These are phyloP conservation scores for Lycocerus yunnanus DNA, from an alignment of 2,888 invertebrate species.

Conservation along the genomic window DNA sequence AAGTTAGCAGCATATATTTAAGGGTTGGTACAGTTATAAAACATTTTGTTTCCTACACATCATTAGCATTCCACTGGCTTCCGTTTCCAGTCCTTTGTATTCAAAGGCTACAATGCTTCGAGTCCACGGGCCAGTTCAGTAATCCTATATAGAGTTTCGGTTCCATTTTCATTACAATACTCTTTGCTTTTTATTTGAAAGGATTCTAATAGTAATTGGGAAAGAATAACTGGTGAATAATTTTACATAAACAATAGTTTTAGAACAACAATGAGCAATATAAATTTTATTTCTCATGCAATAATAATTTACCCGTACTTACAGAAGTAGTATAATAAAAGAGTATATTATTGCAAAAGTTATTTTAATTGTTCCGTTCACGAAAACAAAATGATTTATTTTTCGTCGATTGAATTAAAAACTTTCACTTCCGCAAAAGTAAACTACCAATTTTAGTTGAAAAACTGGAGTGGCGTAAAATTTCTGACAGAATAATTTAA, in stretches of 20 bases:
- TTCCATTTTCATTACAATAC: slow-evolving; percentile 38
- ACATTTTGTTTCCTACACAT: slow-evolving; percentile 29
- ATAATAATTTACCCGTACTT: background rate
- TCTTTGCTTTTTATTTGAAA: slow-evolving; percentile 36
- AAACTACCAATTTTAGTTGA: slow-evolving; percentile 11
- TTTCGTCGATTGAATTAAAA: slow-evolving; percentile 14
- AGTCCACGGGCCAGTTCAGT: slow-evolving; percentile 40
- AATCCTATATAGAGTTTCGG: slow-evolving; percentile 42
- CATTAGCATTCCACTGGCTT: slow-evolving; percentile 31
- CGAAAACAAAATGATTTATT: background rate
- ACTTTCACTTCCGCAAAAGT: slow-evolving; percentile 10
- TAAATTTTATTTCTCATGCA: background rate
- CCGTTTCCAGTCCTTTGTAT: slow-evolving; percentile 36
- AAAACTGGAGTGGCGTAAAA: slow-evolving; percentile 12
- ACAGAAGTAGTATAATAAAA: background rate
- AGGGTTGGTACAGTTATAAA: slow-evolving; percentile 20
- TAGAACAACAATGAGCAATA: background rate
- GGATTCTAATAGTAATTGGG: slow-evolving; percentile 24
- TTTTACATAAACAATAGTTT: background rate
- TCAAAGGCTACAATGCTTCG: slow-evolving; percentile 37
- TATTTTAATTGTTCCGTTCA: background rate
- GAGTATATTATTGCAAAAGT: background rate
- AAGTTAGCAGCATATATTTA: slow-evolving; percentile 13
- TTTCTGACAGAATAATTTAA: slow-evolving; percentile 29
- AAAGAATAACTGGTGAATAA: slow-evolving; percentile 14